phyloP scores from a whole-genome alignment of 2,797 vertebrate species.

The Pterois miles region DNA sequence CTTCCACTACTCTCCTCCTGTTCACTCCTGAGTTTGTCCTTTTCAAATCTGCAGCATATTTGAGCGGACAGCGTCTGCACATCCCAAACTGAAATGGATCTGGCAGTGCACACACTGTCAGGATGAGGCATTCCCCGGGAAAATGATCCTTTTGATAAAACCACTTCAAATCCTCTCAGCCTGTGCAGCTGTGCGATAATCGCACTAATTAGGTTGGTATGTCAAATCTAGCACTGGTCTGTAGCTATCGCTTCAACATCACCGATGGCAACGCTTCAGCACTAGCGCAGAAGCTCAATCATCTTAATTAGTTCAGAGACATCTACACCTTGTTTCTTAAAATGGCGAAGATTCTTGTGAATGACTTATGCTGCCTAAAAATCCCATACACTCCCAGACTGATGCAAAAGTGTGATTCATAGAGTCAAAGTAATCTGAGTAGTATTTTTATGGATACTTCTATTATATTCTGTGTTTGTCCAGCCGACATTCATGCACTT shows the following conservation, averaged over 20 bases:
- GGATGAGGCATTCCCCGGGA: slow-evolving; percentile 84
- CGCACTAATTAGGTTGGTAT: slow-evolving; percentile 92
- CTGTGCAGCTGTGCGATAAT: slow-evolving; percentile 91
- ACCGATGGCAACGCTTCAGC: neutral
- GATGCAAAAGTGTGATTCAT: neutral
- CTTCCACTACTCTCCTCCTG: slow-evolving; percentile 9
- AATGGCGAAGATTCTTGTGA: too few species aligned
- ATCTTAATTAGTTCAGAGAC: slow-evolving; percentile 21
- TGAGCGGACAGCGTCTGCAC: slow-evolving; percentile 39
- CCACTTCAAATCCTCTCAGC: slow-evolving; percentile 87
- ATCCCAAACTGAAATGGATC: slow-evolving; percentile 63
- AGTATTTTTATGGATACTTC: neutral
- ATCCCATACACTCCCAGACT: too few species aligned
- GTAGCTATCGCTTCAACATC: slow-evolving; percentile 35
- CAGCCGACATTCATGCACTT: neutral
- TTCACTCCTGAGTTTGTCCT: slow-evolving; percentile 26
- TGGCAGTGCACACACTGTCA: slow-evolving; percentile 88
- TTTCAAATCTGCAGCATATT: slow-evolving; percentile 33
- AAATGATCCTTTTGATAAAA: slow-evolving; percentile 94
- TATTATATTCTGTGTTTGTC: neutral
- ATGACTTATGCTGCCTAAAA: too few species aligned
- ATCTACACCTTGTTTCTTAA: neutral
- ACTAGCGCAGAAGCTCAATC: neutral
- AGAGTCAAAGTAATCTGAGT: neutral
- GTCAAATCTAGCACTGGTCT: slow-evolving; percentile 70